Conservation (phyloP, 1,140 invertebrate genomes). For the Melitaea cinxia region DNA sequence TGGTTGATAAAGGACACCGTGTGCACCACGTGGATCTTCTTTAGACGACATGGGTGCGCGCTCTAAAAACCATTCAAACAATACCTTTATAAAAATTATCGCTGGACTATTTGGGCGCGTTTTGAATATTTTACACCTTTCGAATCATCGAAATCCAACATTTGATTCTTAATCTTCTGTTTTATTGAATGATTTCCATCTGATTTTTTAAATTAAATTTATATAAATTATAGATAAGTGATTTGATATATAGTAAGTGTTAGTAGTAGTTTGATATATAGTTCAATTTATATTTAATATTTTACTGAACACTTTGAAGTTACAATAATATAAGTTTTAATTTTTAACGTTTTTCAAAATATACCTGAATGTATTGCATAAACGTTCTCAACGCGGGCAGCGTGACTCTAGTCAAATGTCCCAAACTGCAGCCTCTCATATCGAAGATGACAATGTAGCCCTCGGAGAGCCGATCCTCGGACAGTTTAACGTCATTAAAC, state of each 20-base stretch:
- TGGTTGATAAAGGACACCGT: slow-evolving; percentile 84
- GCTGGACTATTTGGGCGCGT: too few relatives aligned
- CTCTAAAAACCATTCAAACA: slow-evolving; percentile 76
- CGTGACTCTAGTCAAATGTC: slow-evolving; percentile 84
- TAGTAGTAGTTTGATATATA: too few relatives aligned
- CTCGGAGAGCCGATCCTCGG: slow-evolving; percentile 83
- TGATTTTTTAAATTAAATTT: too few relatives aligned
- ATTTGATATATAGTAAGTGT: too few relatives aligned
- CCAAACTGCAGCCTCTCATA: slow-evolving; percentile 84
- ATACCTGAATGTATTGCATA: slow-evolving; percentile 86
- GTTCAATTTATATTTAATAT: too few relatives aligned
- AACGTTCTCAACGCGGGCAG: slow-evolving; percentile 83
- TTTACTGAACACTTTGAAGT: too few relatives aligned
- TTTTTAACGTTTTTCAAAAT: slow-evolving; percentile 19
- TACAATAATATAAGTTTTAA: too few relatives aligned
- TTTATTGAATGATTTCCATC: too few relatives aligned
- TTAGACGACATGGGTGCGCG: slow-evolving; percentile 83
- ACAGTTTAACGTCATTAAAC: slow-evolving; percentile 84
- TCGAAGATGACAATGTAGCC: slow-evolving; percentile 86
- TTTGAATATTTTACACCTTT: too few relatives aligned
- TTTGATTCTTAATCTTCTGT: too few relatives aligned
- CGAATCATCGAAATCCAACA: too few relatives aligned
- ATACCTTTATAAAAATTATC: background rate
- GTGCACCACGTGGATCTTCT: slow-evolving; percentile 83
- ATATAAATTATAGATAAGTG: too few relatives aligned